phyloP scores from a whole-genome alignment of 2,797 vertebrate genomes.

The Gephyroberyx darwinii region DNA sequence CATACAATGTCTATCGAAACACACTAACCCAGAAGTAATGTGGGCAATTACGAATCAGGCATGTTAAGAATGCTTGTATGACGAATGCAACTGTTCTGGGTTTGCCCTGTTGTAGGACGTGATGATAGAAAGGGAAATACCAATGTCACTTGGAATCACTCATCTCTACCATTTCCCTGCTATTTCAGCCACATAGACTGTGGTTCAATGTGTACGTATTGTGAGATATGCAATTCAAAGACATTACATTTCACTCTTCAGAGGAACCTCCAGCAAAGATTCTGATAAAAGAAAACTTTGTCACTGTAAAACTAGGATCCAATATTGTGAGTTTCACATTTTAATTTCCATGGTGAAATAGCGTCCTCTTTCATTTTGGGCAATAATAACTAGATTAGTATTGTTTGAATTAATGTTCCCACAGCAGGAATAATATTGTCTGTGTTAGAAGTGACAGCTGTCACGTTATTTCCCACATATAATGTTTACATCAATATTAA shows the following conservation, averaged over 20 bases:
- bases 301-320: not conserved
- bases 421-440: not conserved
- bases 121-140: not conserved
- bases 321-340: constrained; percentile 27
- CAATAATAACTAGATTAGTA: not conserved
- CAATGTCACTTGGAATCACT: not conserved
- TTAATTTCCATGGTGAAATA: constrained; percentile 33
- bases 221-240: not conserved
- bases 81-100: not conserved
- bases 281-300: not conserved
- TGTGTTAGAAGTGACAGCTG: not conserved
- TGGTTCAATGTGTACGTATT: not conserved
- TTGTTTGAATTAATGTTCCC: not conserved
- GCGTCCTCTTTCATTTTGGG: constrained; percentile 23
- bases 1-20: constrained; percentile 39
- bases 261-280: not conserved
- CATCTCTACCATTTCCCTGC: not conserved
- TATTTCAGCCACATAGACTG: not conserved
- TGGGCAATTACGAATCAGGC: not conserved
- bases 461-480: not conserved
- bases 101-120: not conserved
- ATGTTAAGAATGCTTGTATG: not conserved
- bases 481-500: not conserved
- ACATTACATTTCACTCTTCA: not conserved
- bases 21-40: constrained; percentile 12